Evolutionary conservation across 2,888 invertebrate genomes (phyloP), one percentile per base, ranked within the genome.

Genomic region (Theristus sp.): DNA sequence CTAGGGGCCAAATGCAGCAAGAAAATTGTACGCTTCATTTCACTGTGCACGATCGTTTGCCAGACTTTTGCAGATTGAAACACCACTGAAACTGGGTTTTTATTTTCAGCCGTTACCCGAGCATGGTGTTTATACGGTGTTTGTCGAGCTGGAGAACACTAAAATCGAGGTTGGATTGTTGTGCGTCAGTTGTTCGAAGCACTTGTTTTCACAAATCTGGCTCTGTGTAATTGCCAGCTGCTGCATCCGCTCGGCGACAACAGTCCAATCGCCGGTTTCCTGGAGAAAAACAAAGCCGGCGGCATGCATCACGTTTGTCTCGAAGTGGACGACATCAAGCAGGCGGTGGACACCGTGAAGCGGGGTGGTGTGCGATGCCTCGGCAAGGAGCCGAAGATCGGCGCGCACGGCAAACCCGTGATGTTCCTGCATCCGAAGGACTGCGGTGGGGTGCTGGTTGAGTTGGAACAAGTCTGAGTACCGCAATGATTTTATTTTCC

Each of bases 371-470:
- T 82, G 46, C 73, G 81, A 57, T 73, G 79, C 22, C 71, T 82
- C 24, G 76, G 76, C 53, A 75, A 77, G 25, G 73, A 75, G 60
- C 76, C 81, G 1, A 78, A 75, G 67, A 81, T 80, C 61, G 82
- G 82, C 49, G 81, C 82, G 27, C 81, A 82, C 70, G 81, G 81
- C 28, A 81, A 81, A 67, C 80, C 79, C 3, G 81, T 82, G 1
- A 76, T 82, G n/a, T 82, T 82, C 69, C 74, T 82, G 13, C 81
- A 82, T 68, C 82, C 81, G 1, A 81, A 81, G 67, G 81, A 82
- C 67, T 81, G 81, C 69, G 76, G 77, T 63, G 81, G 81, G 47
- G 81, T 81, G 2, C 70, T 82, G 30, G 75, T 81, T 38, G 82
- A 82, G 67, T 68, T 82, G 27, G 81, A 82, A 67, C 74, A 82